A percentile compares a stretch with the other conserved stretches of the same genome.
Conservation (phyloP, 1,140 invertebrate genomes). For the Leptopilina clavipes region DNA sequence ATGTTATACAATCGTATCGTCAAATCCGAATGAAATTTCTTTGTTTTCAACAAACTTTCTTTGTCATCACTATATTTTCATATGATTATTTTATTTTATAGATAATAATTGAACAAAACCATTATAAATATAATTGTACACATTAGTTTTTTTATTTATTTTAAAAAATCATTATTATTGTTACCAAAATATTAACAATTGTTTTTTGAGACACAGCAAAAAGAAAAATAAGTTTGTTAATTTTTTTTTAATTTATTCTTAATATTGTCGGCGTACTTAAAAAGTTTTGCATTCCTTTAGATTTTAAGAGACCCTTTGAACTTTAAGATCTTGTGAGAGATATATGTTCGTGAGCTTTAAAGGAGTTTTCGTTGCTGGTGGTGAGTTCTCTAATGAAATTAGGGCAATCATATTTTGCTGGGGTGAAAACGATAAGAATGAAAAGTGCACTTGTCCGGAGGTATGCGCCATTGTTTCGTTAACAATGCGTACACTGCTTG, state of each 20-base stretch:
- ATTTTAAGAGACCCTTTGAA: neutral
- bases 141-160: too few relatives aligned
- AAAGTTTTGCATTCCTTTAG: neutral
- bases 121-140: too few relatives aligned
- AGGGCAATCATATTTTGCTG: conserved; percentile 62
- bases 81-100: too few relatives aligned
- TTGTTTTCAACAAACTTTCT: neutral
- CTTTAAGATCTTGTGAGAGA: neutral
- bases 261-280: neutral
- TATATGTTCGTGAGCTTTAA: neutral
- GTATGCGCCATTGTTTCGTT: conserved; percentile 56
- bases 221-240: too few relatives aligned
- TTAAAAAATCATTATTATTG: too few relatives aligned
- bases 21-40: conserved; percentile 8
- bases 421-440: conserved; percentile 57
- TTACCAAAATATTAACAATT: too few relatives aligned
- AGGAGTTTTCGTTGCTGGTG: conserved; percentile 4
- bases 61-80: neutral
- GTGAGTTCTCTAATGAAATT: conserved; percentile 53
- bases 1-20: neutral
- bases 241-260: neutral
- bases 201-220: too few relatives aligned
- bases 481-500: conserved; percentile 59
- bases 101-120: too few relatives aligned
- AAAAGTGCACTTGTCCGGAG: conserved; percentile 57